A percentile compares a stretch with the other conserved stretches of the same genome.
phyloP scores from a whole-genome alignment of 1,140 invertebrate species.

The Paralvinella palmiformis region DNA sequence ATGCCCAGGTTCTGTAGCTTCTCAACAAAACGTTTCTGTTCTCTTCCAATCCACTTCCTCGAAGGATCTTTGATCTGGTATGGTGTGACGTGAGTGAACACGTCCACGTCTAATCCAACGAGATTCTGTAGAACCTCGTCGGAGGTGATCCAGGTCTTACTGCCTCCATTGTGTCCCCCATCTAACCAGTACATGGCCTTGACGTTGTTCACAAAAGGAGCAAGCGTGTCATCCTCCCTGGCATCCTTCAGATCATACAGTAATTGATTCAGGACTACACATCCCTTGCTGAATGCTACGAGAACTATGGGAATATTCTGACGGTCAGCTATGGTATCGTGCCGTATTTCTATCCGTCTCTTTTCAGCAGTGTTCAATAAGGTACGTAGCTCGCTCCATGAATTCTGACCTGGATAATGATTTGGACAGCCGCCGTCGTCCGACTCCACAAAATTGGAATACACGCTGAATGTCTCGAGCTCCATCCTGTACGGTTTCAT shows the following conservation, averaged over 20 bases:
- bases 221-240: constrained; percentile 20
- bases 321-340: too few species aligned
- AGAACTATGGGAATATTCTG: constrained; percentile 53
- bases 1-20: constrained; percentile 61
- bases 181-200: constrained; percentile 78
- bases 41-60: constrained; percentile 72
- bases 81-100: constrained; percentile 71
- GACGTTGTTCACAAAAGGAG: constrained; percentile 32
- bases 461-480: constrained; percentile 76
- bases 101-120: constrained; percentile 36
- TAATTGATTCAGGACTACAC: constrained; percentile 83
- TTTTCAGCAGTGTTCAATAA: neutral
- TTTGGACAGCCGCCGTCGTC: constrained; percentile 65
- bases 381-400: constrained; percentile 61
- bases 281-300: constrained; percentile 86
- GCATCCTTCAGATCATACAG: constrained; percentile 68
- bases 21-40: constrained; percentile 69
- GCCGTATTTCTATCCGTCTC: too few species aligned
- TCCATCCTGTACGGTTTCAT: constrained; percentile 71
- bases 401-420: constrained; percentile 52
- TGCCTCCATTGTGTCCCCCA: constrained; percentile 74
- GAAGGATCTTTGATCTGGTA: constrained; percentile 70
- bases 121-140: constrained; percentile 64
- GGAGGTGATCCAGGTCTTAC: constrained; percentile 79
- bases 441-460: constrained; percentile 75